Base-by-base conservation (phyloP, 92 coral and sea anemone genomes). In the Muricea muricata region DNA sequence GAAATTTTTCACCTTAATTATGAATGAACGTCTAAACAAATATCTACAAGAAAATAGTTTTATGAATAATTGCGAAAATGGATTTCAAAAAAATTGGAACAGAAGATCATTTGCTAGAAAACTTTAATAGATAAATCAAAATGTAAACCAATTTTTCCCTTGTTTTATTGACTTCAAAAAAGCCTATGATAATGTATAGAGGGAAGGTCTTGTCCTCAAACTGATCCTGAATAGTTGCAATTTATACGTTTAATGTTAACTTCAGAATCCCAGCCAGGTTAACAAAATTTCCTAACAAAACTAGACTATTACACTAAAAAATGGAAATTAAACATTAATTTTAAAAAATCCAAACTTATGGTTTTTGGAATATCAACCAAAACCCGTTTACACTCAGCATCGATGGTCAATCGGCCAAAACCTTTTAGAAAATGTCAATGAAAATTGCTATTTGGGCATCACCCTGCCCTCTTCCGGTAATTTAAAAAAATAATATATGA, bases 101-200 rank as follows among this genome's bases (percentile, higher is more conserved):
- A 39, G 61, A 78, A 32, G 78, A 76, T 13, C 84, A 63, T 61
- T 1, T 84, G 6, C 58, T 75, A 12, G 20, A 63, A 61, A 75
- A 84, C 77, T 32, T 21, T 84, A 26, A 58, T 74, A 7, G 88
- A 75, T 31, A 75, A 85, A 29, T 58, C 80, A n/a, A 12, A 54
- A n/a, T 42, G 50, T 24, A 85, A 85, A 61, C 89, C 84, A 23
- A 21, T 65, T 17, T 75, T 84, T 34, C 21, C 88, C 82, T 58
- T 84, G 88, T 57, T 75, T 84, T 42, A 61, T 84, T 75, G 83
- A 84, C 29, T 84, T 84, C 67, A 84, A 65, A 68, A 75, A 84
- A 25, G 83, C 88, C 0, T 85, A 75, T 34, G 88, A 75, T n/a
- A 84, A 71, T 34, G 73, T 73, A 25, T 74, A 65, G 82, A 84